Evolutionary conservation across 2,888 invertebrate species (phyloP), one percentile per base, ranked within the genome.

Genomic region (Pyrochroa serraticornis): DNA sequence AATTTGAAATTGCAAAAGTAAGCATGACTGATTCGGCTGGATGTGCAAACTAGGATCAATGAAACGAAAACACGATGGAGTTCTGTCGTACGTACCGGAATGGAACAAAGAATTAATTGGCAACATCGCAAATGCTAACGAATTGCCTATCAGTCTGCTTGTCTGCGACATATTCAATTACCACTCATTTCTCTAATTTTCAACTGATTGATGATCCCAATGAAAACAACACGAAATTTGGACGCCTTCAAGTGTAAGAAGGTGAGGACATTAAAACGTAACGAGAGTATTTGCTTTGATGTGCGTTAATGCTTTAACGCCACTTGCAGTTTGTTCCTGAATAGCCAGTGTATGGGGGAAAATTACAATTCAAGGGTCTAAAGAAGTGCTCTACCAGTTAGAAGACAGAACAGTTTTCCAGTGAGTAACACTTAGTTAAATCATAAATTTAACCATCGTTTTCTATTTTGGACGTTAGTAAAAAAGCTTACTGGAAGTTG

Each of bases 41-140:
- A 47, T 50, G 49, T 58, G 58, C 43, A 53, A 58, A 55, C 49
- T 43, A 36, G 49, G 53, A 53, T 60, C 59, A 60, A 57, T 59
- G 59, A 43, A 47, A 49, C 38, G 47, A 56, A 44, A 59, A 56
- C 47, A 48, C 50, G 41, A 52, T 50, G 42, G 43, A 48, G 22
- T 22, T 22, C 22, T 22, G 22, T 5, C 22, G 22, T 22, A 22
- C 5, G 22, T 22, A 22, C 22, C 2, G 42, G 48, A 52, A 37
- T 43, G 48, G 63, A 59, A 66, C 65, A 63, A 66, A 62, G 67
- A 64, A 65, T 64, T 65, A 65, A 67, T 65, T 67, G 66, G 66
- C 49, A 63, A 56, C 47, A 45, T 54, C 50, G 61, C 63, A 60
- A 63, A 63, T 62, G 60, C 67, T 67, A 67, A 67, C 67, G 67